A percentile compares a stretch with the other conserved stretches of the same genome.
phyloP scores from a whole-genome alignment of 1,140 invertebrate species.

The Andrena cerasifolii region DNA sequence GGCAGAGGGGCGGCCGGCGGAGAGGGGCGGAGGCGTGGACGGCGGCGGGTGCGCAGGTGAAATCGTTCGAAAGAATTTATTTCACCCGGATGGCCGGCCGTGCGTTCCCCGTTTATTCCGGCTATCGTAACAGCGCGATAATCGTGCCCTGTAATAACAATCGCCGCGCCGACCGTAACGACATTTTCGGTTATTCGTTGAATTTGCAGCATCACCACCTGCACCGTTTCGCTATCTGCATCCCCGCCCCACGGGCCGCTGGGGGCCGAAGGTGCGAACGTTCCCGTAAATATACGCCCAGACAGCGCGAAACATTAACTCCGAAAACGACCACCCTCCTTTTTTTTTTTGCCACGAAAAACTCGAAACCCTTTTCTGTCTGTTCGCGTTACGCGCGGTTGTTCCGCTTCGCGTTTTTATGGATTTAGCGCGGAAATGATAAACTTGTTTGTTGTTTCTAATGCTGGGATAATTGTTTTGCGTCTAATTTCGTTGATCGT shows the following conservation, averaged over 20 bases:
- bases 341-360: no score
- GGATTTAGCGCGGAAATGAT: no score
- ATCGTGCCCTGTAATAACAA: conserved; percentile 67
- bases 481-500: no score
- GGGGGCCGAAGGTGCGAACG: not conserved
- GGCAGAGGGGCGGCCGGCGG: not conserved
- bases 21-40: no score
- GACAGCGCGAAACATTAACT: no score
- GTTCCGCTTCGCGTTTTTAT: no score
- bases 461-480: no score
- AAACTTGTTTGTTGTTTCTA: no score
- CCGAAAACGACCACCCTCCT: no score
- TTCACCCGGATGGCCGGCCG: conserved; percentile 41
- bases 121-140: conserved; percentile 51
- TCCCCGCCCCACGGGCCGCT: conserved; percentile 6
- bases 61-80: conserved; percentile 70
- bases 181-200: conserved; percentile 59
- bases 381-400: no score
- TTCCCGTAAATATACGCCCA: not conserved
- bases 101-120: conserved; percentile 54
- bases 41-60: conserved; percentile 39
- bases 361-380: no score
- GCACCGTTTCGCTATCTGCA: conserved; percentile 48
- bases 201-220: conserved; percentile 61
- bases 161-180: conserved; percentile 39